Evolutionary conservation across 1,140 invertebrate species (phyloP).

Genomic region (Pollicipes pollicipes): DNA sequence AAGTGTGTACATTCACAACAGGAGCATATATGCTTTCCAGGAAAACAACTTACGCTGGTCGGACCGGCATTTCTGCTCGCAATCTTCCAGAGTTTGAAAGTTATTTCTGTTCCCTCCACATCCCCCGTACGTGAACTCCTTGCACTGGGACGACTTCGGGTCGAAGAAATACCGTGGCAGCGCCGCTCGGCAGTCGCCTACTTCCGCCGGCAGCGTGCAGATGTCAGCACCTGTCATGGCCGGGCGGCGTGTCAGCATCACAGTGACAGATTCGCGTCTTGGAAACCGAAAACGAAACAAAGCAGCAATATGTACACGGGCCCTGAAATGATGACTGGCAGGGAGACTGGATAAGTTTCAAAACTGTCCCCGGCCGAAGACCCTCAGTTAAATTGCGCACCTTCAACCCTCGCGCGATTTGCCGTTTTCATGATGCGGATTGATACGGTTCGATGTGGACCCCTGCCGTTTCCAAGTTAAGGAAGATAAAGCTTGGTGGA

Average conservation of each 20-base stretch:
- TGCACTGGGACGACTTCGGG: slow-evolving; percentile 24
- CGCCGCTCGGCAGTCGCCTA: slow-evolving; percentile 22
- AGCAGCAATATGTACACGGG: not conserved
- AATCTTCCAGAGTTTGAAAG: slow-evolving; percentile 29
- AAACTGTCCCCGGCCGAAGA: no score
- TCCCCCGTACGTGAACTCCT: slow-evolving; percentile 35
- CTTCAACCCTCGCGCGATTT: no score
- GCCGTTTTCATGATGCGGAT: no score
- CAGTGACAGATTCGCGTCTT: no score
- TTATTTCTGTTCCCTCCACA: slow-evolving; percentile 39
- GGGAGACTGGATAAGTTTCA: not conserved
- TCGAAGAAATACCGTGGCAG: slow-evolving; percentile 32
- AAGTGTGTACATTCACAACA: no score
- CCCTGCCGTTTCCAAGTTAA: no score
- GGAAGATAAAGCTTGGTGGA: no score
- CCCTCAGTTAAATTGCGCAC: no score
- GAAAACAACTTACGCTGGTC: no score
- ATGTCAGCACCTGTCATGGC: not conserved
- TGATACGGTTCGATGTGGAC: no score
- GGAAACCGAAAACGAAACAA: no score
- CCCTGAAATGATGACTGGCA: not conserved
- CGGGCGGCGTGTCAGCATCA: not conserved
- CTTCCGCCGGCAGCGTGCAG: not conserved
- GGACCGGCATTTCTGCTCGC: slow-evolving; percentile 26
- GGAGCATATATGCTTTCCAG: no score